phyloP scores from a whole-genome alignment of 1,140 invertebrate genomes.

The Hormaphis cornu region DNA sequence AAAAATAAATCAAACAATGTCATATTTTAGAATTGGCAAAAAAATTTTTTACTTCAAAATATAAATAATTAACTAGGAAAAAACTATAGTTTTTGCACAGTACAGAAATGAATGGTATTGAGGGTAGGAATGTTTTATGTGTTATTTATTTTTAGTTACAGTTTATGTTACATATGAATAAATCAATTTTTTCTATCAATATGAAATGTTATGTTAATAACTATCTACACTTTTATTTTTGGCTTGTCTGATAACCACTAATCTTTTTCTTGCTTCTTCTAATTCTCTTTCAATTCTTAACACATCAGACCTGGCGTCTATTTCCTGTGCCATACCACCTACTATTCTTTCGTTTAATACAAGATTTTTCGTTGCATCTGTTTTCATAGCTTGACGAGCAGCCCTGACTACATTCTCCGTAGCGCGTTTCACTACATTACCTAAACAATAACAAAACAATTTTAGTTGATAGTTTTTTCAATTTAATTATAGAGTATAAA shows the following conservation, averaged over 20 bases:
- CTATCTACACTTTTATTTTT: conserved; percentile 54
- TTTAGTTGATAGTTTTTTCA: neutral
- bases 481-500: neutral
- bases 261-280: conserved; percentile 77
- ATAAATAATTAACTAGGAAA: too few species aligned
- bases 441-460: conserved; percentile 58
- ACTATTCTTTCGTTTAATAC: conserved; percentile 87
- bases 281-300: conserved; percentile 87
- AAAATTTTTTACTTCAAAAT: too few species aligned
- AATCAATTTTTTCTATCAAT: neutral
- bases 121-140: conserved; percentile 5
- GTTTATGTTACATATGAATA: neutral
- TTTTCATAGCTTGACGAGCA: conserved; percentile 84
- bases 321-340: conserved; percentile 85
- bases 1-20: too few species aligned
- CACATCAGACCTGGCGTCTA: conserved; percentile 77
- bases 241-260: conserved; percentile 74
- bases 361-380: conserved; percentile 80
- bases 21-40: too few species aligned
- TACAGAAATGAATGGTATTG: too few species aligned
- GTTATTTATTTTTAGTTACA: neutral
- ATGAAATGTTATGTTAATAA: neutral
- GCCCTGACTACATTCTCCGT: conserved; percentile 93
- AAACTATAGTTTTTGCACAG: too few species aligned
- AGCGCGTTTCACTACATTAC: conserved; percentile 95